phyloP scores from a whole-genome alignment of 2,113 vertebrate genomes.

The Scortum barcoo region DNA sequence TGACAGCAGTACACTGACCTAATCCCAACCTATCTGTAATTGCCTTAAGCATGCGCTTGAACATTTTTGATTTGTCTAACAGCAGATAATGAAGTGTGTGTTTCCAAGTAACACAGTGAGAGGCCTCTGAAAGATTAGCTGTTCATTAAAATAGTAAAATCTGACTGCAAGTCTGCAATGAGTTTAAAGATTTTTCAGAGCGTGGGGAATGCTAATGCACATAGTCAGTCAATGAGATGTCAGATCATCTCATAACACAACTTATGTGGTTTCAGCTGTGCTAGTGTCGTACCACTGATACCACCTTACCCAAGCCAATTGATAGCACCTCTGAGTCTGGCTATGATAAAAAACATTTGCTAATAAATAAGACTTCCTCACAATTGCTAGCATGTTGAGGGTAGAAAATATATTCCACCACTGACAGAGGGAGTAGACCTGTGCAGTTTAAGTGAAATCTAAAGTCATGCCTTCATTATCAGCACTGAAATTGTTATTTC shows the following conservation, averaged over 20 bases:
- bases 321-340: no score
- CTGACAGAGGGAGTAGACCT: no score
- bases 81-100: not conserved
- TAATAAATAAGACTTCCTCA: no score
- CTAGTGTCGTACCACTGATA: not conserved
- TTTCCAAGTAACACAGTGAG: not conserved
- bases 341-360: not conserved
- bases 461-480: not conserved
- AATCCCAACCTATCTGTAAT: not conserved
- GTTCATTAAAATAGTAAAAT: not conserved
- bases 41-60: not conserved
- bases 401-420: not conserved
- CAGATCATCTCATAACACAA: no score
- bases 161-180: no score
- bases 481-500: not conserved
- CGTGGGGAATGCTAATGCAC: not conserved
- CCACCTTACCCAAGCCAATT: not conserved
- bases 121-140: not conserved
- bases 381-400: no score
- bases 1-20: not conserved
- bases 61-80: slow-evolving; percentile 1
- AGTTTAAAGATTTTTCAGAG: not conserved
- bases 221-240: not conserved
- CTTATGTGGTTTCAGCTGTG: not conserved
- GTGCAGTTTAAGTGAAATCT: not conserved